Evolutionary conservation across 1,140 invertebrate genomes (phyloP).

Genomic region (Sminthurinus signatus): DNA sequence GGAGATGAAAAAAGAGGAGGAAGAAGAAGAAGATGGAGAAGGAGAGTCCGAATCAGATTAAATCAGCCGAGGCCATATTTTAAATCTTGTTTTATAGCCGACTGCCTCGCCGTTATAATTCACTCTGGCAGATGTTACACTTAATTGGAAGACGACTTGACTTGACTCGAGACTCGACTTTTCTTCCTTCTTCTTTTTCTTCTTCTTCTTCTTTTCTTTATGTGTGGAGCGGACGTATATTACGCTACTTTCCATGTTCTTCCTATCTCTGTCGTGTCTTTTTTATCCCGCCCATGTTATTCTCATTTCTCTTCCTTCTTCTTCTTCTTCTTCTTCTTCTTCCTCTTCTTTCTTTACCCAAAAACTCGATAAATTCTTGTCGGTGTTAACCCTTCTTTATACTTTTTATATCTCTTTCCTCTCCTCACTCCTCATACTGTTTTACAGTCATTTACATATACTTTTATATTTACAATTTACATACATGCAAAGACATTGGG

Average conservation of each 20-base stretch:
- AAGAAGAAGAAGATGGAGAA: no score
- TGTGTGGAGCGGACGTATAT: background rate
- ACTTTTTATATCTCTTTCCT: background rate
- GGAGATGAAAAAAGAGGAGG: no score
- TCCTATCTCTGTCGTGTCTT: constrained; percentile 1
- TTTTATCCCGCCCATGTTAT: constrained; percentile 1
- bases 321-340: background rate
- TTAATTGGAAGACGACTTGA: constrained; percentile 31
- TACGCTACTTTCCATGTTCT: constrained; percentile 9
- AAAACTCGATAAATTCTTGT: constrained; percentile 9
- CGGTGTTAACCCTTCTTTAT: constrained; percentile 4
- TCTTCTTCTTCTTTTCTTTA: background rate
- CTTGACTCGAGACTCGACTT: no score
- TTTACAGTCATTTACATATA: background rate
- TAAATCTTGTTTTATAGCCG: constrained; percentile 28
- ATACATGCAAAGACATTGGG: no score
- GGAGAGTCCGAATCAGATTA: constrained; percentile 17
- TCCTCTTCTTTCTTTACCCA: background rate
- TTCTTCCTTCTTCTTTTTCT: background rate
- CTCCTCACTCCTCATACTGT: background rate
- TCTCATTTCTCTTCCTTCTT: constrained; percentile 1
- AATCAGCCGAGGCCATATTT: constrained; percentile 17
- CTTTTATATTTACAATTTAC: no score
- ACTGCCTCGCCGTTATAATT: constrained; percentile 26
- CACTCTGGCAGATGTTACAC: constrained; percentile 24